Base-by-base conservation (phyloP, 2,888 invertebrate species). In the Archaeoteleia sp. region DNA sequence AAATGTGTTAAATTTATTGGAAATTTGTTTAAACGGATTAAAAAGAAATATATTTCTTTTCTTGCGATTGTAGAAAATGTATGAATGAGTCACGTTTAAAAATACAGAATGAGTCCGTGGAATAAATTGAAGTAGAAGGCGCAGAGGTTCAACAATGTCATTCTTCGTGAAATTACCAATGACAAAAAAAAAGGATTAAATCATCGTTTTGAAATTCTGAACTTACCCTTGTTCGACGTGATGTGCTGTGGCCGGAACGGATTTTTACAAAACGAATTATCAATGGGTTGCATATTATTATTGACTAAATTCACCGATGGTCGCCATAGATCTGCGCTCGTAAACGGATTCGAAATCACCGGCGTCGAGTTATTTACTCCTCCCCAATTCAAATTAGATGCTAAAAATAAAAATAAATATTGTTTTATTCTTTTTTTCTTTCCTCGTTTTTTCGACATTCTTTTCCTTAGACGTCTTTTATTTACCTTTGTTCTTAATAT, bases 271-370 rank as follows among this genome's bases (percentile, higher is more conserved):
- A 80, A 57, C 61, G 76, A 74, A 40, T 74, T 77, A 69, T 83
- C 83, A 48, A 77, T 63, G 39, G 78, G 72, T 72, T 82, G 84
- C 57, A 76, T 76, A 76, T 83, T 84, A 66, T 82, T 83, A 72
- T 80, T 81, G 55, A 80, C 74, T 73, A 80, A 72, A 72, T 84
- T 83, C 14, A 77, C 67, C 12, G 84, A 78, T 45, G 84, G 82
- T 49, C 75, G 75, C 85, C 85, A 85, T 23, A 82, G 62, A 67
- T 83, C 83, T 20, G 70, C 75, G 49, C 73, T 70, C 2, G 80
- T 69, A 48, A 85, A 85, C 42, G 85, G 85, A 73, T 85, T 85
- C 12, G 84, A 83, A 55, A 85, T 82, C 27, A 82, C 79, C 12
- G 78, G 74, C 8, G 79, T 67, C 40, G 72, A 74, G 71, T 80